Percentiles rank a stretch among this genome's conserved stretches.
Conservation (phyloP, 2,113 vertebrate genomes). For the Vidua macroura region DNA sequence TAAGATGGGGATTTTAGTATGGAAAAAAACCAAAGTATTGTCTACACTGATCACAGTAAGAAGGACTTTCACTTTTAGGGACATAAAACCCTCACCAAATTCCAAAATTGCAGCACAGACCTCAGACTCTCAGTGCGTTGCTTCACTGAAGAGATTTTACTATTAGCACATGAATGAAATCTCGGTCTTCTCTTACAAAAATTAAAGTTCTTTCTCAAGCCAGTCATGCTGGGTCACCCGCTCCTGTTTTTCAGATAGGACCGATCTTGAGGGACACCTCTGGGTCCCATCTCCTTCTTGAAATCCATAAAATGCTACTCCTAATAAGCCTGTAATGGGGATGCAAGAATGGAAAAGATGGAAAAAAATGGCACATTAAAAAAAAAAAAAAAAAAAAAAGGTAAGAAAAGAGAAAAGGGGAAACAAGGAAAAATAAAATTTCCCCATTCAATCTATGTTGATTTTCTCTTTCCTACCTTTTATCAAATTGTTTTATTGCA, state of each 20-base stretch:
- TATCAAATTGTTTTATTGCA: not conserved
- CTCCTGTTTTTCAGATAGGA: not conserved
- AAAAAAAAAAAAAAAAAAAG: not conserved
- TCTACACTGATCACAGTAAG: not conserved
- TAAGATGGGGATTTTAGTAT: not conserved
- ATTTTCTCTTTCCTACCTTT: not conserved
- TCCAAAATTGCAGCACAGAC: not conserved
- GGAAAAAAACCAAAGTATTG: not conserved
- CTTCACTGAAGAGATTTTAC: not conserved
- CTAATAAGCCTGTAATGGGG: not conserved
- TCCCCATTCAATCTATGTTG: not conserved
- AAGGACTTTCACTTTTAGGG: not conserved
- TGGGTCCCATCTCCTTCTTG: not conserved
- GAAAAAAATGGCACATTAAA: not conserved
- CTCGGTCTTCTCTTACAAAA: not conserved
- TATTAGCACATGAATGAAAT: not conserved
- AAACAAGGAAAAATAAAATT: not conserved
- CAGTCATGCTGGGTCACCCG: not conserved
- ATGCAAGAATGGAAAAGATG: not conserved
- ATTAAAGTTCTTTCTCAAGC: not conserved
- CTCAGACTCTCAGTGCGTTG: not conserved
- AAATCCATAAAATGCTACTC: not conserved
- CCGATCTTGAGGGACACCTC: not conserved
- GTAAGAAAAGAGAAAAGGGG: not conserved
- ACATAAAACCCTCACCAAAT: accelerated